phyloP scores from a whole-genome alignment of 1,140 invertebrate species.

The Penaeus japonicus region DNA sequence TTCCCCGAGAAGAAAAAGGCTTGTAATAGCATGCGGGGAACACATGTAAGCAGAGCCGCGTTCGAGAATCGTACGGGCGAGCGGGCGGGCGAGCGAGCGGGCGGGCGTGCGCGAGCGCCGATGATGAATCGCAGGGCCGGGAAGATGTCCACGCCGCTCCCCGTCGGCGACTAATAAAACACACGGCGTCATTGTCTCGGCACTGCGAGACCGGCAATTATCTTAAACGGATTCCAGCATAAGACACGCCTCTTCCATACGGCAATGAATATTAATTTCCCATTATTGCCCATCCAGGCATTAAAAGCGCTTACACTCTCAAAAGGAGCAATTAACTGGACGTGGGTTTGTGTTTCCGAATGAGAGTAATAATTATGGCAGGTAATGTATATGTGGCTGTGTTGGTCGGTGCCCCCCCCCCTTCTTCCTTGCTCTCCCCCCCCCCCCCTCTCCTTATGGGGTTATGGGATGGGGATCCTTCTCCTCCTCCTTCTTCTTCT shows the following conservation, averaged over 20 bases:
- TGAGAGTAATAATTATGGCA: conserved; percentile 41
- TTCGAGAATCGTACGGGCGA: too few species aligned
- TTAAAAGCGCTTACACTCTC: conserved; percentile 51
- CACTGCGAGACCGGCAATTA: conserved; percentile 52
- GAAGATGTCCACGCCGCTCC: too few species aligned
- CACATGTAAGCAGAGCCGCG: too few species aligned
- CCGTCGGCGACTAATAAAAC: conserved; percentile 38
- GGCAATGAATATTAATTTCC: conserved; percentile 55
- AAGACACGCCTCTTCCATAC: conserved; percentile 54
- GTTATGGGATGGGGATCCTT: background rate
- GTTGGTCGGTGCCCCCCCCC: background rate
- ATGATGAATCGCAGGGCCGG: too few species aligned
- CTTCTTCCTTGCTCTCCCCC: background rate
- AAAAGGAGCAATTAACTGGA: conserved; percentile 50
- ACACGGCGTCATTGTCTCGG: conserved; percentile 48
- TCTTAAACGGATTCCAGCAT: conserved; percentile 52
- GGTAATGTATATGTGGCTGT: conserved; percentile 35
- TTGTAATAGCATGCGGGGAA: too few species aligned
- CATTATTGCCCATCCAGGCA: conserved; percentile 48
- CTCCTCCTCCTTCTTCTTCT: background rate
- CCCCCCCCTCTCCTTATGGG: background rate
- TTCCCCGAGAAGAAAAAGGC: too few species aligned
- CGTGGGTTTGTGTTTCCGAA: conserved; percentile 37
- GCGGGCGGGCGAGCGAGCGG: too few species aligned
- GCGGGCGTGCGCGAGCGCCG: too few species aligned